Base-by-base conservation (phyloP, 2,797 vertebrate species). In the Pelobates cultripes region DNA sequence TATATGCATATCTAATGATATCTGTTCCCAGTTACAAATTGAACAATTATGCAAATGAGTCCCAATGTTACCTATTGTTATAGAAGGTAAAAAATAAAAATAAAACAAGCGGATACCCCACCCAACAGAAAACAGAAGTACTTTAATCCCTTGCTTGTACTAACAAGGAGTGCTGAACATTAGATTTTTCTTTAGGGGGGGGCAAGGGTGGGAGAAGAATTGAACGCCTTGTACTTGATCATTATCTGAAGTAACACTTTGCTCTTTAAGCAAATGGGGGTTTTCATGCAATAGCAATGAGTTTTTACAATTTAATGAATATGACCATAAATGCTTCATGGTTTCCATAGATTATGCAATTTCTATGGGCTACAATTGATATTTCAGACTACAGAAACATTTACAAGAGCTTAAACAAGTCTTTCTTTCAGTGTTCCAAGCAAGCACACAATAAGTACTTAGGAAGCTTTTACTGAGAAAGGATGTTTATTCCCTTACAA, bases 301-400 rank as follows among this genome's bases (percentile, higher is more conserved):
- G 42, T 15, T n/a, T n/a, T 14, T 44, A 63, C 15, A 40, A 15
- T 55, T 76, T 64, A 76, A 70, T 70, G 51, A 75, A 43, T 43
- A 70, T 8, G 12, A 55, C 42, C 45, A 17, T 82, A 77, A 61
- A 13, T 12, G 10, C 43, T 5, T 41, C 43, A n/a, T 8, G 60
- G 0, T 78, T 81, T 1, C 41, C 3, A 8, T 73, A 40, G 1
- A 7, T 47, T 84, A 57, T 82, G 85, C 74, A 47, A 68, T 74
- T 66, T 74, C 61, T 74, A 78, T 14, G 47, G 45, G 1, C 3
- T 72, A 43, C 13, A 79, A 71, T 77, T 82, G 70, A 77, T 77
- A 77, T 82, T 86, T 77, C 1, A 75, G 10, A 53, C 15, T 61
- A 70, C 79, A 84, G 12, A 0, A 83, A 83, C 78, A 83, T 75